These are phyloP conservation scores for Mellilla xanthometata DNA, from an alignment of 2,888 invertebrate genomes.

Conservation along the genomic window DNA sequence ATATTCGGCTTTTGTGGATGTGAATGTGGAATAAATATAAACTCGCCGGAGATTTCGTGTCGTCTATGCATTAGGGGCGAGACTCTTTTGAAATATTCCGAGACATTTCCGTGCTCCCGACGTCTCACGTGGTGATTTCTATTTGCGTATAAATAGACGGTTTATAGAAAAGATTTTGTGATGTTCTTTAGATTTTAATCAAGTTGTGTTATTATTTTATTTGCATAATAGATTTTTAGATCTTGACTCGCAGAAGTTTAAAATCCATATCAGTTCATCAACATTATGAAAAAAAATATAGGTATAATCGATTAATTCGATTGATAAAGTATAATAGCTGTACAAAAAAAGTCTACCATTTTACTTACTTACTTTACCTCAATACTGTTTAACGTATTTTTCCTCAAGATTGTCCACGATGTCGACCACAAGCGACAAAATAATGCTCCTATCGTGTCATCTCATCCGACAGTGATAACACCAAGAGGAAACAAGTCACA, in stretches of 20 bases:
- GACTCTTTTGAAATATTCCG: conserved; percentile 18
- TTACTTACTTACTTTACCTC: no score
- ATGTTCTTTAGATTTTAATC: background rate
- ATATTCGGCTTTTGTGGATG: conserved; percentile 39
- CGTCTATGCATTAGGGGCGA: conserved; percentile 17
- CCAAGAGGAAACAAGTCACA: conserved; percentile 11
- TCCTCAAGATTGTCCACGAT: conserved; percentile 15
- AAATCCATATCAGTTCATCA: no score
- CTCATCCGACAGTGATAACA: conserved; percentile 25
- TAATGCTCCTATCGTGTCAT: conserved; percentile 25
- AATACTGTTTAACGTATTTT: no score
- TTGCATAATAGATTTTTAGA: no score
- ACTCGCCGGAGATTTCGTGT: conserved; percentile 18
- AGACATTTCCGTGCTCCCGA: conserved; percentile 4
- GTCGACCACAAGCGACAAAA: conserved; percentile 24
- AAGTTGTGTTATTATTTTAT: no score
- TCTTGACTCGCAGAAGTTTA: no score
- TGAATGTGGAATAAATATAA: conserved; percentile 28
- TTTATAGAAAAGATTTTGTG: background rate
- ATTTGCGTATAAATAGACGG: background rate
- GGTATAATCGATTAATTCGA: no score
- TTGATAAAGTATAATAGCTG: no score
- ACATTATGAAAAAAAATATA: no score
- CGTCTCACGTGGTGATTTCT: background rate
- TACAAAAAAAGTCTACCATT: no score